phyloP scores from a whole-genome alignment of 2,888 invertebrate genomes.

The Acrocyrtus sp. region DNA sequence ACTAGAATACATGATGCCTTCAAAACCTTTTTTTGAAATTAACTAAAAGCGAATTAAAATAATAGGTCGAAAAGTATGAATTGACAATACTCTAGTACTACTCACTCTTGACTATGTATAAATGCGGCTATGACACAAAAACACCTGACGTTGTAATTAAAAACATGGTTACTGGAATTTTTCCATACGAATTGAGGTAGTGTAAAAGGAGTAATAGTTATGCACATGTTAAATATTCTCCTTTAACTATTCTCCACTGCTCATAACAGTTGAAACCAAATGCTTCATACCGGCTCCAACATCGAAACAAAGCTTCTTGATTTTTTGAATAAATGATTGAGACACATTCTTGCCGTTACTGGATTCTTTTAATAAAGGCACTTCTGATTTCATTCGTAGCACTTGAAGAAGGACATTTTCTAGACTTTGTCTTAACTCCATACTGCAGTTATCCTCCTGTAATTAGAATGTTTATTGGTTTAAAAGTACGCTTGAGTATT shows the following conservation, averaged over 20 bases:
- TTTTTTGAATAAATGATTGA: constrained; percentile 51
- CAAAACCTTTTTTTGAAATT: too few relatives aligned
- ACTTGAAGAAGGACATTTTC: constrained; percentile 58
- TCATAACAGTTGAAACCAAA: constrained; percentile 48
- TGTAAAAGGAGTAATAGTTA: too few relatives aligned
- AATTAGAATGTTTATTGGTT: constrained; percentile 3
- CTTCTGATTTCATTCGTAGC: constrained; percentile 59
- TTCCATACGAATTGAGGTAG: too few relatives aligned
- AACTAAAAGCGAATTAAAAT: too few relatives aligned
- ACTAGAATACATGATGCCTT: too few relatives aligned
- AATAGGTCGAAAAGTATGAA: too few relatives aligned
- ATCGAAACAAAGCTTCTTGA: constrained; percentile 59
- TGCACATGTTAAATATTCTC: too few relatives aligned
- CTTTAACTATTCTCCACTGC: not conserved
- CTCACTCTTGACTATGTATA: too few relatives aligned
- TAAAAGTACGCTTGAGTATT: not conserved
- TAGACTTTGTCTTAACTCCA: constrained; percentile 42
- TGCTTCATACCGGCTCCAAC: constrained; percentile 62
- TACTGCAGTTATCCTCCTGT: constrained; percentile 24
- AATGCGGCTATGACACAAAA: too few relatives aligned
- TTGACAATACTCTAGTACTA: too few relatives aligned
- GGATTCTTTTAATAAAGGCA: constrained; percentile 48
- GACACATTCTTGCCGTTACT: constrained; percentile 2
- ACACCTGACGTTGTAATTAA: too few relatives aligned
- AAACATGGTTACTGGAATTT: too few relatives aligned